Percentiles rank a stretch among this genome's conserved stretches.
Evolutionary conservation across 2,888 invertebrate genomes (phyloP).

Genomic region (Zygothrica quintamaculata): DNA sequence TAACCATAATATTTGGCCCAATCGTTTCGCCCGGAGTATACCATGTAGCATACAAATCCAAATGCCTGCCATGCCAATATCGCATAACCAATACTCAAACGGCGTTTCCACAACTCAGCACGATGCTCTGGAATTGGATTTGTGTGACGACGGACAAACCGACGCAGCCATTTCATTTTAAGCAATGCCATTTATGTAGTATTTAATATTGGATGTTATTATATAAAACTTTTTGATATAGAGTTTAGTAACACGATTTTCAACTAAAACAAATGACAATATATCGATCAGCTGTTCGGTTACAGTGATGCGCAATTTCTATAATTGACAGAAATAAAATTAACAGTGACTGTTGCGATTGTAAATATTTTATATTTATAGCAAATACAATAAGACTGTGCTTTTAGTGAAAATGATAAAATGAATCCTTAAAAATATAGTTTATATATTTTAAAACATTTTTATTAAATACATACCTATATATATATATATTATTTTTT

Average conservation of each 20-base stretch:
- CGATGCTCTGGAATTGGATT: conserved; percentile 85
- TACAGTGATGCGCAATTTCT: conserved; percentile 17
- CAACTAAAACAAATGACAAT: conserved; percentile 38
- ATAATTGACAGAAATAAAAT: conserved; percentile 1
- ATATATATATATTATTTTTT: neutral
- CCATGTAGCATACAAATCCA: conserved; percentile 87
- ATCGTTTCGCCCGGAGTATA: conserved; percentile 87
- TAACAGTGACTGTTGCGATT: neutral
- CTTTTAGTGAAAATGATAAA: too few species aligned
- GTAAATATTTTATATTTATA: too few species aligned
- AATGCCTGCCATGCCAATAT: conserved; percentile 90
- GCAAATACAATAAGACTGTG: too few species aligned
- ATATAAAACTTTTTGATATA: conserved; percentile 48
- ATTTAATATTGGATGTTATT: conserved; percentile 35
- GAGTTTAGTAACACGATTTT: conserved; percentile 20
- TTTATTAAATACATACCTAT: too few species aligned
- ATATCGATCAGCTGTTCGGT: conserved; percentile 51
- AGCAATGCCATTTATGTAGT: conserved; percentile 82
- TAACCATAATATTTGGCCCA: conserved; percentile 89
- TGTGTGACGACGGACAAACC: conserved; percentile 85
- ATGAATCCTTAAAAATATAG: too few species aligned
- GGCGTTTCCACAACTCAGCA: conserved; percentile 87
- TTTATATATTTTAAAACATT: too few species aligned
- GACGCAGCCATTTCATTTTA: conserved; percentile 85
- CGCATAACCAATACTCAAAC: conserved; percentile 87